Evolutionary conservation across 2,797 vertebrate genomes (phyloP).

Genomic region (Pangasius krempfi): DNA sequence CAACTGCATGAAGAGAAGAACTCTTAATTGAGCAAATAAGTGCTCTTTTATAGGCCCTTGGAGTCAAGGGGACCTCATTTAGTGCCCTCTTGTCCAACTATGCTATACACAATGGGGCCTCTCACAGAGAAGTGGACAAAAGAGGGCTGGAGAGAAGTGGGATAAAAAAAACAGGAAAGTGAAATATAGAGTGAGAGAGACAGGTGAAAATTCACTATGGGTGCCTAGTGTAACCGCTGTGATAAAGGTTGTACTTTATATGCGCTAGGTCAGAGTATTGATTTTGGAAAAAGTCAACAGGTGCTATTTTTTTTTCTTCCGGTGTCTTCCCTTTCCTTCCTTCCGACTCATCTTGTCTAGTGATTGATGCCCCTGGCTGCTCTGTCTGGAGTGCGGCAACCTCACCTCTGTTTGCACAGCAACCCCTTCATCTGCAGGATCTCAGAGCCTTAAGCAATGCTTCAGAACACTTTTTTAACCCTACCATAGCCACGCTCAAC

Average conservation of each 20-base stretch:
- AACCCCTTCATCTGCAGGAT: slow-evolving; percentile 4
- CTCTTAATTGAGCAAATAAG: slow-evolving; percentile 36
- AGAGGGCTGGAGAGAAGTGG: not conserved
- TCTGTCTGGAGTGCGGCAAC: slow-evolving; percentile 5
- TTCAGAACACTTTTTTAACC: not conserved
- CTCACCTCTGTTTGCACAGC: slow-evolving; percentile 5
- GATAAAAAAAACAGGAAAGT: not conserved
- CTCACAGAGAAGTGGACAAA: slow-evolving; percentile 30
- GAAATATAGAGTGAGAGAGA: not conserved
- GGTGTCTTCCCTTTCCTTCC: not conserved
- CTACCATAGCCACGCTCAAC: not conserved
- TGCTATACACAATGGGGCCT: slow-evolving; percentile 24
- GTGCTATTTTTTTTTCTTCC: not conserved
- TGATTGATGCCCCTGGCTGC: slow-evolving; percentile 16
- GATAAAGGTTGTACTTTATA: slow-evolving; percentile 20
- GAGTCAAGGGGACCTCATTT: slow-evolving; percentile 36
- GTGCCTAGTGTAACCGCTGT: not conserved
- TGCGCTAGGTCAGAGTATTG: not conserved
- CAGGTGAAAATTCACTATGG: not conserved
- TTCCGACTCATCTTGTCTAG: not conserved
- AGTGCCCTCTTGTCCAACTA: slow-evolving; percentile 18
- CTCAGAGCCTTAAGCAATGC: slow-evolving; percentile 8
- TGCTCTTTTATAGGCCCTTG: slow-evolving; percentile 30
- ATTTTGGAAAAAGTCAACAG: slow-evolving; percentile 7
- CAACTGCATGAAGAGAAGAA: slow-evolving; percentile 8